phyloP scores from a whole-genome alignment of 1,140 invertebrate species.

The Drosophila willistoni region DNA sequence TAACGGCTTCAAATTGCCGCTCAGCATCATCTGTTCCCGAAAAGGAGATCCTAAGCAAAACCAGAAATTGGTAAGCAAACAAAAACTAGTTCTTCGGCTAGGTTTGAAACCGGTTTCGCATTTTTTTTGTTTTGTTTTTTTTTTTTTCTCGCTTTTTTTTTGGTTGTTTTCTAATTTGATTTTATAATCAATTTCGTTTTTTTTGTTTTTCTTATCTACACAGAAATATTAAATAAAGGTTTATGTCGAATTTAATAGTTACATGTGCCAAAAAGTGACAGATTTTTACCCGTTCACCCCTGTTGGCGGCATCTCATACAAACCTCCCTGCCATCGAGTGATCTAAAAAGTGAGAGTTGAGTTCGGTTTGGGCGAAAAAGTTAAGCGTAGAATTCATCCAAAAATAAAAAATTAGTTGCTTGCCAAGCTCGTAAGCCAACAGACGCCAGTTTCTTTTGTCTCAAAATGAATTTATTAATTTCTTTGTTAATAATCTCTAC shows the following conservation, averaged over 20 bases:
- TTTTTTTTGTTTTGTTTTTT: constrained; percentile 71
- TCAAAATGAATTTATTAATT: constrained; percentile 63
- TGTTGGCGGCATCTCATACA: neutral
- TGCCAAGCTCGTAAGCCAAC: constrained; percentile 38
- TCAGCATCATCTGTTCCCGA: constrained; percentile 72
- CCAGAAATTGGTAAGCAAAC: constrained; percentile 30
- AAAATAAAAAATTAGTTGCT: constrained; percentile 51
- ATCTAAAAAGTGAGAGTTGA: constrained; percentile 75
- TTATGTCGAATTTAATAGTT: constrained; percentile 38
- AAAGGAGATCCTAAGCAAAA: constrained; percentile 68
- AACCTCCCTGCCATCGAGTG: no score
- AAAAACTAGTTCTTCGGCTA: constrained; percentile 71
- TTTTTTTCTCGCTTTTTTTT: neutral
- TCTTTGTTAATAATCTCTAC: constrained; percentile 51
- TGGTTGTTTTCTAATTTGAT: constrained; percentile 25
- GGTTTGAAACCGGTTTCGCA: constrained; percentile 68
- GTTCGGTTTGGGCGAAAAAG: constrained; percentile 16
- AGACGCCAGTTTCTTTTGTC: constrained; percentile 55
- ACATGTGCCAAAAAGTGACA: constrained; percentile 63
- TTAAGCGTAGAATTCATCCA: constrained; percentile 38
- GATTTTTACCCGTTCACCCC: constrained; percentile 26
- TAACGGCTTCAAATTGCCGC: constrained; percentile 36
- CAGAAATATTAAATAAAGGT: constrained; percentile 50
- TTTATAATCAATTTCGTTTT: constrained; percentile 6
- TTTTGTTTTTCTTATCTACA: constrained; percentile 21